Percentiles rank a stretch among this genome's conserved stretches.
phyloP scores from a whole-genome alignment of 2,888 invertebrate genomes.

The Choreutis nemorana region DNA sequence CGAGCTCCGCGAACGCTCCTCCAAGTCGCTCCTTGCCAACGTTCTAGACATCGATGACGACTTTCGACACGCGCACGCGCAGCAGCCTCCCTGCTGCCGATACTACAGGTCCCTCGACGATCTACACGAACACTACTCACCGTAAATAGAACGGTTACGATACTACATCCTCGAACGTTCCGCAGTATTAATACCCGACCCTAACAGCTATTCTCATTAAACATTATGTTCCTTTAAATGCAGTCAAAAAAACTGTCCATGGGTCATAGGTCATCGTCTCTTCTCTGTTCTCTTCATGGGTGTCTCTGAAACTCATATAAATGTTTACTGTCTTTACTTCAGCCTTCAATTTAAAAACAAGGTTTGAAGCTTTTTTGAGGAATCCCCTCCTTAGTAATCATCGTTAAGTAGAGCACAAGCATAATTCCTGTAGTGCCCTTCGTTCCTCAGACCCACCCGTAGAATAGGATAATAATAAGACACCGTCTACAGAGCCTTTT shows the following conservation, averaged over 20 bases:
- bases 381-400: too few species aligned
- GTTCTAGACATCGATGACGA: conserved; percentile 98
- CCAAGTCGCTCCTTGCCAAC: conserved; percentile 94
- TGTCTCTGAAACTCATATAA: too few species aligned
- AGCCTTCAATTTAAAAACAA: conserved; percentile 8
- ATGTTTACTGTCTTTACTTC: conserved; percentile 3
- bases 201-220: conserved; percentile 20
- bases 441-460: conserved; percentile 55
- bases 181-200: conserved; percentile 58
- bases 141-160: conserved; percentile 63
- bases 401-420: too few species aligned
- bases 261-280: too few species aligned
- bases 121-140: conserved; percentile 67
- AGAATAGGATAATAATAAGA: conserved; percentile 48
- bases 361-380: conserved; percentile 31
- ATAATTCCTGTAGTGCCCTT: conserved; percentile 56
- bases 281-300: too few species aligned
- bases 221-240: too few species aligned
- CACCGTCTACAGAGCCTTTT: conserved; percentile 47
- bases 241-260: too few species aligned
- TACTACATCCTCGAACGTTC: conserved; percentile 56
- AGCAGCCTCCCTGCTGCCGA: conserved; percentile 77
- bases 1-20: conserved; percentile 89
- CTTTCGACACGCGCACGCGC: conserved; percentile 82
- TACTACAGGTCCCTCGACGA: conserved; percentile 78